Conservation (phyloP, 2,888 invertebrate genomes). For the Penaeus monodon region DNA sequence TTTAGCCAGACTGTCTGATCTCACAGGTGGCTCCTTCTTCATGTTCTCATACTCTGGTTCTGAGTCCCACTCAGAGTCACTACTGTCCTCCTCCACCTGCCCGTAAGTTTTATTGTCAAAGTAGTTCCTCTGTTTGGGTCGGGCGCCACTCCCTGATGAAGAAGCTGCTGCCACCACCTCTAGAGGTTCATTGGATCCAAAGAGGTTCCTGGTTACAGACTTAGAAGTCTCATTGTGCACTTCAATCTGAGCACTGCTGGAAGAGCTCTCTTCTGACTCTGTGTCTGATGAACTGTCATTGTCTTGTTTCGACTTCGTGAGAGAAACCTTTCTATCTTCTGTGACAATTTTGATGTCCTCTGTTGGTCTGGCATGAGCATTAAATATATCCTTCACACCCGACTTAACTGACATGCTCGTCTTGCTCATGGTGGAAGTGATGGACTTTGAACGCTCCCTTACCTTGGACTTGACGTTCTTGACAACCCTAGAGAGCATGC, state of each 20-base stretch:
- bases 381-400: constrained; percentile 49
- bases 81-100: constrained; percentile 10
- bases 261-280: constrained; percentile 17
- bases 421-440: constrained; percentile 40
- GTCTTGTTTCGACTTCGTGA: constrained; percentile 9
- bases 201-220: constrained; percentile 47
- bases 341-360: constrained; percentile 25
- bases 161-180: background rate
- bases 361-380: background rate
- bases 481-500: constrained; percentile 39
- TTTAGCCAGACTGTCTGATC: constrained; percentile 43
- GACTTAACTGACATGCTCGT: constrained; percentile 30
- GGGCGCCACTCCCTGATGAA: background rate
- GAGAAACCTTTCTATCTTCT: background rate
- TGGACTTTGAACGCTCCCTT: constrained; percentile 36
- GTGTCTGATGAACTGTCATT: background rate
- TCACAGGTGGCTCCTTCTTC: constrained; percentile 46
- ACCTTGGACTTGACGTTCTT: constrained; percentile 52
- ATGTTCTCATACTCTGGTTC: constrained; percentile 54
- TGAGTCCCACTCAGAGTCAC: constrained; percentile 51
- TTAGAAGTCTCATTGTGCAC: constrained; percentile 47
- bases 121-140: constrained; percentile 33
- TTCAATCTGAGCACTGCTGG: constrained; percentile 38
- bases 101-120: constrained; percentile 59
- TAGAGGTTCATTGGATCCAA: constrained; percentile 9